Evolutionary conservation across 2,113 vertebrate genomes (phyloP).

Genomic region (Cyphomyrus discorhynchus): DNA sequence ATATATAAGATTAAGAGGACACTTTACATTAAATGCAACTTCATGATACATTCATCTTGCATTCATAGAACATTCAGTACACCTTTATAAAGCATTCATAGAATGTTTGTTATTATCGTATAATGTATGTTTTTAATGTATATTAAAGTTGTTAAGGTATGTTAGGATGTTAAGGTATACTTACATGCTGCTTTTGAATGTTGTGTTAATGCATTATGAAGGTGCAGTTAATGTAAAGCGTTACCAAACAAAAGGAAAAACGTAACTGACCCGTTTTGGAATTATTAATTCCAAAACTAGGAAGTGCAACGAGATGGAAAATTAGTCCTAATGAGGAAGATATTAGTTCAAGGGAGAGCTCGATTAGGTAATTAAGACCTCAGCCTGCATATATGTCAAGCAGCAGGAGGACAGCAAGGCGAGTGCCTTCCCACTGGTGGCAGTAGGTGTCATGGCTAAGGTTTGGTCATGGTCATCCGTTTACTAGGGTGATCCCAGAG

Average conservation of each 20-base stretch:
- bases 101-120: neutral
- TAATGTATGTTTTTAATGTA: neutral
- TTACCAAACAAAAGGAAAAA: conserved; percentile 21
- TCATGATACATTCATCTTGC: neutral
- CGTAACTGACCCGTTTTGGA: neutral
- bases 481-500: neutral
- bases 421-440: neutral
- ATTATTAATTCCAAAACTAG: conserved; percentile 3
- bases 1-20: neutral
- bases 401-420: neutral
- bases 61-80: neutral
- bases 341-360: conserved; percentile 37
- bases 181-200: neutral
- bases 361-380: conserved; percentile 42
- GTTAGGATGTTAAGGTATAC: neutral
- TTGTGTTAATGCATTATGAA: neutral
- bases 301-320: conserved; percentile 29
- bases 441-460: neutral
- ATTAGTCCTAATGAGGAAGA: conserved; percentile 29
- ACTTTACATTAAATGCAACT: neutral
- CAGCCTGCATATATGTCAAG: conserved; percentile 26
- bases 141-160: neutral
- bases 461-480: neutral
- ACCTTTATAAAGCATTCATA: neutral
- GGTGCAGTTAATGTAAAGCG: neutral